phyloP scores from a whole-genome alignment of 2,797 vertebrate genomes.

The Macropus fuliginosus region DNA sequence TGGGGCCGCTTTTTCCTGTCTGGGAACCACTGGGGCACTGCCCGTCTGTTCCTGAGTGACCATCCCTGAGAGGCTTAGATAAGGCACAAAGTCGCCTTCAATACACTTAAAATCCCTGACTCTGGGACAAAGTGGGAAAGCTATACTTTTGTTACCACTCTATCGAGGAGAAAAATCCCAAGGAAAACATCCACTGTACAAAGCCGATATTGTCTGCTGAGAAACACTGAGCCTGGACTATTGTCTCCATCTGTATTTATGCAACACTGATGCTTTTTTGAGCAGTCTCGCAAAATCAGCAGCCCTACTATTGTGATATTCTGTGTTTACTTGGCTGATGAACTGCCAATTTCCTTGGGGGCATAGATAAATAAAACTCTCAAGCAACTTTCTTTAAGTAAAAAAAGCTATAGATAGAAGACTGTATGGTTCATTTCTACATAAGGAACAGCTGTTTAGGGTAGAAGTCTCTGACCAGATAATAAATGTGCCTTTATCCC shows the following conservation, averaged over 20 bases:
- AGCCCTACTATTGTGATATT: constrained; percentile 47
- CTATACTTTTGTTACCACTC: constrained; percentile 76
- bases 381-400: constrained; percentile 55
- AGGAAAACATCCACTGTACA: constrained; percentile 73
- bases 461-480: not conserved
- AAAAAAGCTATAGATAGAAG: constrained; percentile 53
- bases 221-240: constrained; percentile 66
- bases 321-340: constrained; percentile 46
- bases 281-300: constrained; percentile 67
- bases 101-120: constrained; percentile 72
- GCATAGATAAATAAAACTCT: constrained; percentile 29
- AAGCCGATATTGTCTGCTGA: constrained; percentile 73
- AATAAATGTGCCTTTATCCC: constrained; percentile 18
- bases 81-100: constrained; percentile 81
- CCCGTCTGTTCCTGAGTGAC: constrained; percentile 80
- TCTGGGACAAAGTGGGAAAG: constrained; percentile 78
- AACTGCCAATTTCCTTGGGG: constrained; percentile 43
- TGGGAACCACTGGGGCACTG: constrained; percentile 77
- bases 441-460: constrained; percentile 12
- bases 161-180: constrained; percentile 60
- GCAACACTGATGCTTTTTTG: constrained; percentile 72
- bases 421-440: constrained; percentile 20
- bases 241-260: constrained; percentile 76
- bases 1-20: constrained; percentile 82
- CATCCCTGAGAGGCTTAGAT: constrained; percentile 83